Base-by-base conservation (phyloP, 2,888 invertebrate species). In the Gari tellinella region DNA sequence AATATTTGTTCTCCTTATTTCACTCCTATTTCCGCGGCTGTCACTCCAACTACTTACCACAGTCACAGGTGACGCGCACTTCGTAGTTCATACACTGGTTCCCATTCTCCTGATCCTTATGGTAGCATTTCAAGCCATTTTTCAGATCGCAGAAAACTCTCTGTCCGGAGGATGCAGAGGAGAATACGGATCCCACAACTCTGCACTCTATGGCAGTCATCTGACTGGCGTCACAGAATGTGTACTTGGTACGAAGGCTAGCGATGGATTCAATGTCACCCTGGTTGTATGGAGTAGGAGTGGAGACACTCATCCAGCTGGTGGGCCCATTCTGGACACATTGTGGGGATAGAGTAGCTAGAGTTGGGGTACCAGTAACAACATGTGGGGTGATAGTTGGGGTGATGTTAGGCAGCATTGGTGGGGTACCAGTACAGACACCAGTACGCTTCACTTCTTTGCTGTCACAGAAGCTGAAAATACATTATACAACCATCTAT, bases 291-390 rank as follows among this genome's bases (percentile, higher is more conserved):
- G 72, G 72, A 26, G 88, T 82, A 2, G 90, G 89, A 1, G 79
- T 72, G 26, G 79, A 79, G 4, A 83, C 93, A 91, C 95, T 96
- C 79, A 96, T 93, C 97, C 97, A 97, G 15, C 93, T 91, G 0
- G 95, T 95, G 96, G 97, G 97, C 0, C 97, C 97, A 2, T 93
- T 91, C 49, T 93, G 92, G 2, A 81, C 40, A 86, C 97, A 96
- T 40, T 93, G 86, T 0, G 73, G 76, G 26, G 75, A 63, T 21
- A 75, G 53, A 1, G 73, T 66, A 12, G 72, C 25, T 21, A 74
- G 31, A 23, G 72, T 65, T 82, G 90, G 3, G 37, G 63, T 56
- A 41, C 53, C 26, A 5, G 68, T 57, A 7, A 60, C 25, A 23
- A 53, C 58, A 14, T 62, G 60, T 14, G 69, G 62, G 7, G 52